These are phyloP conservation scores for Saxidomus purpurata DNA, from an alignment of 1,140 invertebrate species.

Conservation along the genomic window DNA sequence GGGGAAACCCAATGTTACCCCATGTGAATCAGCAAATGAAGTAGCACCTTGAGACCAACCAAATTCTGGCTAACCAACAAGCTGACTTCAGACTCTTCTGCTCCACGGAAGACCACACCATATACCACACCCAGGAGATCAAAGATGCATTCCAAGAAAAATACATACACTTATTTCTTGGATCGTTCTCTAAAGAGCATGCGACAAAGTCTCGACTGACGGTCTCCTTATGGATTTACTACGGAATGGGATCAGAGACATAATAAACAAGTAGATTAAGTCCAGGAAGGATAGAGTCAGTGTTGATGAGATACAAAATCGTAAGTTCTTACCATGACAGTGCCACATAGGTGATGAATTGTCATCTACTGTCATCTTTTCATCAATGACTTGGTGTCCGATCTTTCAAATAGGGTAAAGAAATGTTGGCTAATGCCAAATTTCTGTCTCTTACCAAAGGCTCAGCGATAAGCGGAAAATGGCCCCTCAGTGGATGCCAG, in stretches of 20 bases:
- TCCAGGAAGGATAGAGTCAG: constrained; percentile 44
- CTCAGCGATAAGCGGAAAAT: too few species aligned
- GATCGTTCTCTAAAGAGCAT: neutral
- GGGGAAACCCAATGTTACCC: neutral
- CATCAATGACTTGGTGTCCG: constrained; percentile 59
- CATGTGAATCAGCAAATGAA: neutral
- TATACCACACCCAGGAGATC: neutral
- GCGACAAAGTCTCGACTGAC: constrained; percentile 40
- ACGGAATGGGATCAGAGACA: neutral
- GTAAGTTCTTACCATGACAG: constrained; percentile 27
- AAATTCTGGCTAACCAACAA: neutral
- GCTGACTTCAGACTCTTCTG: constrained; percentile 13
- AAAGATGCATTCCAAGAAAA: constrained; percentile 9
- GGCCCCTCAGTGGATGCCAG: too few species aligned
- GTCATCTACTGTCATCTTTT: constrained; percentile 62
- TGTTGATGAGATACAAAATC: constrained; percentile 1
- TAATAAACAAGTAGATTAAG: constrained; percentile 13
- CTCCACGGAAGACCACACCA: constrained; percentile 16
- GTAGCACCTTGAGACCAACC: constrained; percentile 11
- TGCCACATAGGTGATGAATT: constrained; percentile 66
- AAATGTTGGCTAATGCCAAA: too few species aligned
- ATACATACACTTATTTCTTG: neutral
- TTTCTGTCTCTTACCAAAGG: too few species aligned
- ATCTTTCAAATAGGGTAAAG: constrained; percentile 42
- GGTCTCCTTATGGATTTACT: neutral